Conservation (phyloP, 2,888 invertebrate species). For the Archips crataeganus region DNA sequence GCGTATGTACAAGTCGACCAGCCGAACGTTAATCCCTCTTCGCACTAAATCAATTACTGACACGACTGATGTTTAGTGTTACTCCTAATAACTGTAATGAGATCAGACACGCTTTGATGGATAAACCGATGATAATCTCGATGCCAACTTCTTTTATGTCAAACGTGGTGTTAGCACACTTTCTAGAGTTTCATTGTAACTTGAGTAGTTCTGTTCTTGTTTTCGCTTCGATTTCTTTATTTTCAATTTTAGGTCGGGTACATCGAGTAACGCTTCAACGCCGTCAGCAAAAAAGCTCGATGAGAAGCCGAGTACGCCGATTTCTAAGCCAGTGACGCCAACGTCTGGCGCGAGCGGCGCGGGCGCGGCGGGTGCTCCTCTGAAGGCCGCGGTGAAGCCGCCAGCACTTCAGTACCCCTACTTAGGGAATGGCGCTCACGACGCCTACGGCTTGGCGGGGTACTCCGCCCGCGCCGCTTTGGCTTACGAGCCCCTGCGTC, state of each 20-base stretch:
- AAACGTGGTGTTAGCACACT: conserved; percentile 48
- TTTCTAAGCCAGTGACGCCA: conserved; percentile 95
- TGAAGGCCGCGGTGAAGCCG: conserved; percentile 86
- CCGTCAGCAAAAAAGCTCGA: conserved; percentile 95
- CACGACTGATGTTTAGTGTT: conserved; percentile 56
- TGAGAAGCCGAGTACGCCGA: conserved; percentile 96
- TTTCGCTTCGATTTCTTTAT: background rate
- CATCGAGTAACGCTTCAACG: conserved; percentile 96
- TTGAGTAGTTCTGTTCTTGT: conserved; percentile 7
- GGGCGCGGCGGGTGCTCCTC: conserved; percentile 85
- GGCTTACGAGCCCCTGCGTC: conserved; percentile 81
- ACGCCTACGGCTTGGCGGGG: conserved; percentile 81
- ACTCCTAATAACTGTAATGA: conserved; percentile 72
- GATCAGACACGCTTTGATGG: conserved; percentile 70
- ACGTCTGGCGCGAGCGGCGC: conserved; percentile 88
- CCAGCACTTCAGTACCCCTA: conserved; percentile 88
- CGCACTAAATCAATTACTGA: conserved; percentile 76
- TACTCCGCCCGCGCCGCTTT: conserved; percentile 82
- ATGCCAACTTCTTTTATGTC: conserved; percentile 63
- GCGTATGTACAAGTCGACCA: conserved; percentile 61
- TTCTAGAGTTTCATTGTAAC: conserved; percentile 33
- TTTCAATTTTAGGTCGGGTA: conserved; percentile 88
- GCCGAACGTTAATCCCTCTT: conserved; percentile 71
- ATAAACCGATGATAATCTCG: conserved; percentile 62
- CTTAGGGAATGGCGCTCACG: conserved; percentile 81